A percentile compares a stretch with the other conserved stretches of the same genome.
Conservation (phyloP, 2,888 invertebrate species). For the Lathronympha strigana region DNA sequence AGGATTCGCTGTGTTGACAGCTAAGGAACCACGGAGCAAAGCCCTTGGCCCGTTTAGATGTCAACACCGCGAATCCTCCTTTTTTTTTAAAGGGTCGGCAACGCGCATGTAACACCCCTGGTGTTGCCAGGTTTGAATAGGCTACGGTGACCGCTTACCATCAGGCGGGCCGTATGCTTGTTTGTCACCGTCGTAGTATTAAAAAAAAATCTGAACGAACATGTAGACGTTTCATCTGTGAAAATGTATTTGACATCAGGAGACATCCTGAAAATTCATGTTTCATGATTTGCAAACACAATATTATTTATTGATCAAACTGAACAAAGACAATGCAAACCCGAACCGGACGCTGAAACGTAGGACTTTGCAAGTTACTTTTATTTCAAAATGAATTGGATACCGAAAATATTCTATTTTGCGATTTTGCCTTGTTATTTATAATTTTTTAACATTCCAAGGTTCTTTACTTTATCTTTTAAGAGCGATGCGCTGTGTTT, state of each 20-base stretch:
- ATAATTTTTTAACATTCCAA: constrained; percentile 20
- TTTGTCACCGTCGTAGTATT: no score
- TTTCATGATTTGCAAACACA: neutral
- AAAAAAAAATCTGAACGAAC: no score
- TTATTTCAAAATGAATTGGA: constrained; percentile 11
- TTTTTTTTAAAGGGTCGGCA: no score
- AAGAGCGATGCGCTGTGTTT: constrained; percentile 18
- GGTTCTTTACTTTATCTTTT: constrained; percentile 6
- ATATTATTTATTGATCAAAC: neutral
- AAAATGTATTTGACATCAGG: neutral
- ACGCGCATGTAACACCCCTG: no score
- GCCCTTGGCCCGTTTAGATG: no score
- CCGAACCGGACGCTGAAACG: constrained; percentile 6
- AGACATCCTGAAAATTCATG: neutral
- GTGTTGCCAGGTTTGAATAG: no score
- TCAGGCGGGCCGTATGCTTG: no score
- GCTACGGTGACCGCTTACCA: no score
- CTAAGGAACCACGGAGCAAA: no score
- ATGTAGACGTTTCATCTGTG: neutral
- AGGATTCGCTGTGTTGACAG: no score
- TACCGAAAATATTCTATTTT: constrained; percentile 11
- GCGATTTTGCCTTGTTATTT: neutral
- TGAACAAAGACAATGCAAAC: constrained; percentile 5
- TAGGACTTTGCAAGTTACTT: constrained; percentile 8
- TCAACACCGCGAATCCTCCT: no score